Evolutionary conservation across 2,888 invertebrate genomes (phyloP).

Genomic region (Drepana falcataria): DNA sequence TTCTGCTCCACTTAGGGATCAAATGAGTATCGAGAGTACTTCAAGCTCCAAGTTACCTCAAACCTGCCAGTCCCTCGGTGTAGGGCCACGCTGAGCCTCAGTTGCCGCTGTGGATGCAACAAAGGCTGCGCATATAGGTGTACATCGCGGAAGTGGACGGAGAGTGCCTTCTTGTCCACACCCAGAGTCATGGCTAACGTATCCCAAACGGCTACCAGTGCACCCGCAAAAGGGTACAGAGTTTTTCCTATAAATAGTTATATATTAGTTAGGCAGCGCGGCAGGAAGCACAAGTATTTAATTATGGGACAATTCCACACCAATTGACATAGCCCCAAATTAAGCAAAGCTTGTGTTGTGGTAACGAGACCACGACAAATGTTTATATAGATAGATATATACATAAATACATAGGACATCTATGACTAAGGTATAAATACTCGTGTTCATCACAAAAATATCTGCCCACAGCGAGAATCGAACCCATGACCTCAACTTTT

Average conservation of each 20-base stretch:
- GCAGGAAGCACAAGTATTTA: too few species aligned
- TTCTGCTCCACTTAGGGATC: not conserved
- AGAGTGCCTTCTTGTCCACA: slow-evolving; percentile 77
- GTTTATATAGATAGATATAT: too few species aligned
- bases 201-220: slow-evolving; percentile 85
- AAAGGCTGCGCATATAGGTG: slow-evolving; percentile 80
- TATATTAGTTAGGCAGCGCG: not conserved
- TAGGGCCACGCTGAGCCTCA: slow-evolving; percentile 76
- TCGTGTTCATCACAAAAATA: too few species aligned
- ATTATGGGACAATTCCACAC: too few species aligned
- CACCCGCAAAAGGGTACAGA: slow-evolving; percentile 87
- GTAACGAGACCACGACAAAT: too few species aligned
- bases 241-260: slow-evolving; percentile 70
- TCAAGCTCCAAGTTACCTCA: slow-evolving; percentile 55
- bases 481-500: too few species aligned
- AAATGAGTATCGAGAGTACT: not conserved
- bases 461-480: too few species aligned
- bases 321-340: too few species aligned
- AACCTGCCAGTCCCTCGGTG: slow-evolving; percentile 80
- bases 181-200: slow-evolving; percentile 80
- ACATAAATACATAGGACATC: too few species aligned
- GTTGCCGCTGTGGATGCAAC: slow-evolving; percentile 64
- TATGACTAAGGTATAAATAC: too few species aligned
- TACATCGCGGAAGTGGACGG: slow-evolving; percentile 83
- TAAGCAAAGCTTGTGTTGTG: too few species aligned